Evolutionary conservation across 2,888 invertebrate species (phyloP).

Genomic region (Globia sparganii): DNA sequence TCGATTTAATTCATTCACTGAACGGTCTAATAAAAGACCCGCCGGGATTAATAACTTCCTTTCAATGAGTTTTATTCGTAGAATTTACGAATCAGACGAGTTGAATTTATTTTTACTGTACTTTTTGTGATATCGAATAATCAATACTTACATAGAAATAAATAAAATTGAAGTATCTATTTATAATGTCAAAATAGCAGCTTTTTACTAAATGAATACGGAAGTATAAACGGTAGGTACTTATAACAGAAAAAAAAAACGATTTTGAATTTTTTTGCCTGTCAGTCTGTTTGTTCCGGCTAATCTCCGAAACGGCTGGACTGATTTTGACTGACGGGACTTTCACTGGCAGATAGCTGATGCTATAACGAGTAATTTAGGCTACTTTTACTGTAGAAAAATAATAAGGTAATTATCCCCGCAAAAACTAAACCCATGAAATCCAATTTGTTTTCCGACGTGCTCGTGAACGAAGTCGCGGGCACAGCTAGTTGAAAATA

Average conservation of each 20-base stretch:
- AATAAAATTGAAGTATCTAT: neutral
- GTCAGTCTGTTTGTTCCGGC: neutral
- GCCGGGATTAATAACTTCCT: slow-evolving; percentile 33
- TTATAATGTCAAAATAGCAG: neutral
- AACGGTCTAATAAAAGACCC: slow-evolving; percentile 51
- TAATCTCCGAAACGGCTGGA: neutral
- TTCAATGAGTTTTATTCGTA: slow-evolving; percentile 45
- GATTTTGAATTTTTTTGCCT: too few relatives aligned
- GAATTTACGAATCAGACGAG: slow-evolving; percentile 33
- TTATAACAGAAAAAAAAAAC: too few relatives aligned
- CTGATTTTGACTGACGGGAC: too few relatives aligned
- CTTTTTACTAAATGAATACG: too few relatives aligned
- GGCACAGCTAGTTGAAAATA: slow-evolving; percentile 25
- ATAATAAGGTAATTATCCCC: too few relatives aligned
- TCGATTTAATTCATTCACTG: slow-evolving; percentile 42
- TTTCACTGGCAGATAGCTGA: neutral
- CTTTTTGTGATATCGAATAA: slow-evolving; percentile 33
- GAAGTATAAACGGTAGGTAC: too few relatives aligned
- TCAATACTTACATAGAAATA: neutral
- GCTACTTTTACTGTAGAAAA: neutral
- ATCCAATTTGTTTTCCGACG: neutral
- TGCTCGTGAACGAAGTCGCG: too few relatives aligned
- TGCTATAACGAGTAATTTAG: neutral
- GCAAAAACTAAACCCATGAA: neutral
- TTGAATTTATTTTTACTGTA: slow-evolving; percentile 36